These are phyloP conservation scores for Diphyllodes magnificus DNA, from an alignment of 2,113 vertebrate genomes.

Conservation along the genomic window DNA sequence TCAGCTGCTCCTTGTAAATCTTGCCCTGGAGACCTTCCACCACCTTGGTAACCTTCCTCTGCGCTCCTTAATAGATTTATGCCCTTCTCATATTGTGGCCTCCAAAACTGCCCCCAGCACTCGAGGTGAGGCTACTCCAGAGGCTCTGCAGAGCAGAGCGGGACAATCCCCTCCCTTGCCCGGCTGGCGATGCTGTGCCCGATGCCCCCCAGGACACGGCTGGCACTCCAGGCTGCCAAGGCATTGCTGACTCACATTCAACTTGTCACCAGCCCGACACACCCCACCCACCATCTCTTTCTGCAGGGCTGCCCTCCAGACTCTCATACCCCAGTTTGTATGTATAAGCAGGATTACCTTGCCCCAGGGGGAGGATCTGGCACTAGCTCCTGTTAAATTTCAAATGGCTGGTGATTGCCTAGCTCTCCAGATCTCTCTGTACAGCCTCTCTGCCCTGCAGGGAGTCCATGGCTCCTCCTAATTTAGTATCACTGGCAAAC, in stretches of 20 bases:
- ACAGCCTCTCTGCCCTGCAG: not conserved
- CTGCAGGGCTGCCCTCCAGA: not conserved
- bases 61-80: not conserved
- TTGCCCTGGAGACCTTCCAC: not conserved
- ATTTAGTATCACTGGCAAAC: not conserved
- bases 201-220: fast-evolving
- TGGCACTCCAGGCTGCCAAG: not conserved
- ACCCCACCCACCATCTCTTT: no score
- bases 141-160: fast-evolving
- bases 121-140: fast-evolving
- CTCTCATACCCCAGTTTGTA: not conserved
- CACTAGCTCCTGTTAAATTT: not conserved
- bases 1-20: not conserved
- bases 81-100: not conserved
- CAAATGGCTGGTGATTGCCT: not conserved
- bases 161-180: not conserved
- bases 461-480: not conserved
- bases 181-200: fast-evolving
- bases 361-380: not conserved
- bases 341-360: not conserved
- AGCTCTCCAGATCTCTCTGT: no score
- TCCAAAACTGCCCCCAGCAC: not conserved
- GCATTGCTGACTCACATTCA: fast-evolving
- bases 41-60: not conserved
- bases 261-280: not conserved